Evolutionary conservation across 2,797 vertebrate species (phyloP).

Genomic region (Austrolebias charrua): DNA sequence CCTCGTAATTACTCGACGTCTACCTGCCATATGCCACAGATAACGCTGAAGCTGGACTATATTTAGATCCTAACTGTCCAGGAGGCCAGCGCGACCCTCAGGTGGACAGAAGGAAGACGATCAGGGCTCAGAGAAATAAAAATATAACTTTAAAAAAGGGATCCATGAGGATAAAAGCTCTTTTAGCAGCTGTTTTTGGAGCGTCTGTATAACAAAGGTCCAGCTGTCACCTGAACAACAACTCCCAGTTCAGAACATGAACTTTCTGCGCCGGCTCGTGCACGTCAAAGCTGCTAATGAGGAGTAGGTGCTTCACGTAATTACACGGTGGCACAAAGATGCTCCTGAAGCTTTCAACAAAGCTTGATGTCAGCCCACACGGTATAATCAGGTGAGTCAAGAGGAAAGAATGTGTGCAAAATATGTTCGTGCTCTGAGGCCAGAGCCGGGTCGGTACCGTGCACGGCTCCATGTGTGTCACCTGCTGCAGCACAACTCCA

Average conservation of each 20-base stretch:
- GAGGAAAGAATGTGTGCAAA: constrained; percentile 50
- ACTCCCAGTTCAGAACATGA: too few relatives aligned
- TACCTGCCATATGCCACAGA: constrained; percentile 68
- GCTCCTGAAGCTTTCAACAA: constrained; percentile 23
- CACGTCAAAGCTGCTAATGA: neutral
- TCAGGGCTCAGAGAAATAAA: constrained; percentile 30
- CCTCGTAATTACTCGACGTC: constrained; percentile 44
- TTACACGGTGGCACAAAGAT: constrained; percentile 36
- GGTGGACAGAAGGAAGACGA: constrained; percentile 26
- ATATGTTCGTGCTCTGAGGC: neutral
- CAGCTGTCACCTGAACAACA: neutral
- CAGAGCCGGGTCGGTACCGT: neutral
- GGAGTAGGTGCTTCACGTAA: constrained; percentile 10
- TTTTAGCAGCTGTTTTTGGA: constrained; percentile 52
- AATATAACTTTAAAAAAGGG: constrained; percentile 12
- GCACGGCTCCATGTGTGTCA: neutral
- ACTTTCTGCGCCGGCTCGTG: neutral
- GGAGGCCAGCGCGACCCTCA: constrained; percentile 10
- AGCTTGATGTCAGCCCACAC: constrained; percentile 29
- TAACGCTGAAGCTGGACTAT: constrained; percentile 32
- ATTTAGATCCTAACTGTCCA: constrained; percentile 25
- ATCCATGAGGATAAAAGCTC: constrained; percentile 56
- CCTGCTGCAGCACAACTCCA: neutral
- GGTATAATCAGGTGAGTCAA: constrained; percentile 56
- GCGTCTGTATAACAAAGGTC: constrained; percentile 26